These are phyloP conservation scores for Drosophila quasianomalipes DNA, from an alignment of 2,888 invertebrate genomes.

Conservation along the genomic window DNA sequence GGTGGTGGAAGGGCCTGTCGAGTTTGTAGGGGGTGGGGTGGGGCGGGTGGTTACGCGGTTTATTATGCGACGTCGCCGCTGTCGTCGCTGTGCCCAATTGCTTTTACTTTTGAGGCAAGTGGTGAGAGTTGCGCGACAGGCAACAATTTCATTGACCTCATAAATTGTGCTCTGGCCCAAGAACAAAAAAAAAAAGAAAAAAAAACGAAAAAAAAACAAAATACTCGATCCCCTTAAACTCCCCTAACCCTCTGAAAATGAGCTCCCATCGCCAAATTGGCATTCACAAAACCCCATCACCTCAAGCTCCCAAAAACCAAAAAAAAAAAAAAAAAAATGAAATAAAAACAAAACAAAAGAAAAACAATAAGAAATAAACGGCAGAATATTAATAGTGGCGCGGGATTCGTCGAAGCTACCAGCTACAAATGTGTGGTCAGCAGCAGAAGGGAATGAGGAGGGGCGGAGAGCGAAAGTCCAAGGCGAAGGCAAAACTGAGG, in stretches of 20 bases:
- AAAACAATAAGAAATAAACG: constrained; percentile 49
- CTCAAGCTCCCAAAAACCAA: neutral
- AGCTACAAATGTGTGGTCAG: constrained; percentile 27
- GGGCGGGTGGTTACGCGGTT: constrained; percentile 7
- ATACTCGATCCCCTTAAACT: neutral
- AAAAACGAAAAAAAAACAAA: neutral
- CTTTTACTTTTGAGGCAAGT: constrained; percentile 41
- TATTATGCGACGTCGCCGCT: constrained; percentile 67
- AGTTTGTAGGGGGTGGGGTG: neutral
- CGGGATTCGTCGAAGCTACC: neutral
- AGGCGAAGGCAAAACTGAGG: constrained; percentile 36
- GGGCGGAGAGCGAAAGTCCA: constrained; percentile 26
- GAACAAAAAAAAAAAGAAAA: neutral
- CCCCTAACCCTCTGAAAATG: constrained; percentile 4
- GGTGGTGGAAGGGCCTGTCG: neutral
- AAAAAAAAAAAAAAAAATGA: neutral
- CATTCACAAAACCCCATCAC: constrained; percentile 33
- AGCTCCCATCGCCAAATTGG: constrained; percentile 55
- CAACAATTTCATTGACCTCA: constrained; percentile 78
- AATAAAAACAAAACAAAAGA: neutral
- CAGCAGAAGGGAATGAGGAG: neutral
- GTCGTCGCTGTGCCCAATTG: constrained; percentile 62
- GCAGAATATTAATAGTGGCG: constrained; percentile 54
- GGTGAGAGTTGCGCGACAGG: constrained; percentile 23
- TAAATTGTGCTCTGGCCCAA: constrained; percentile 61